These are phyloP conservation scores for Copsychus sechellarum DNA, from an alignment of 2,113 vertebrate genomes.

Conservation along the genomic window DNA sequence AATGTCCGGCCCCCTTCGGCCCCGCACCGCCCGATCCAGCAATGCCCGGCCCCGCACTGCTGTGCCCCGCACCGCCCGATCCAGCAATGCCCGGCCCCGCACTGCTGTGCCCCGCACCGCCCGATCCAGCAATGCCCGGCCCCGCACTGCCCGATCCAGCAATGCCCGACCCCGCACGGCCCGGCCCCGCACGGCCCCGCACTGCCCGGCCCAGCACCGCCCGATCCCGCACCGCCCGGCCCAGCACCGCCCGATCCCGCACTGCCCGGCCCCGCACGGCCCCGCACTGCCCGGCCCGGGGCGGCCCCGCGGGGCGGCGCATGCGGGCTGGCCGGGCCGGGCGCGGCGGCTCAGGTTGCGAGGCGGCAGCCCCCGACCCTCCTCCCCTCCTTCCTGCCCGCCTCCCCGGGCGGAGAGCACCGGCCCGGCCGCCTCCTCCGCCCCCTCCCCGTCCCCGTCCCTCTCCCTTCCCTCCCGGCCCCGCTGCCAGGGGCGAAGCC, in stretches of 20 bases:
- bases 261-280: neutral
- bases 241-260: too few species aligned
- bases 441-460: neutral
- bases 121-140: too few species aligned
- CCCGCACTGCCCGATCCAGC: neutral
- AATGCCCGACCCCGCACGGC: neutral
- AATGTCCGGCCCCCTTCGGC: neutral
- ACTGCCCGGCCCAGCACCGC: neutral
- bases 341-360: neutral
- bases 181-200: neutral
- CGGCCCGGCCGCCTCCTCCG: neutral
- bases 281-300: neutral
- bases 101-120: too few species aligned
- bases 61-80: neutral
- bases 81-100: too few species aligned
- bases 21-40: neutral
- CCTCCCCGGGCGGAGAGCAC: neutral
- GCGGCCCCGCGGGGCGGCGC: neutral
- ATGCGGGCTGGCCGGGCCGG: neutral
- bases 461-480: constrained; percentile 4
- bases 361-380: neutral
- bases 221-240: neutral
- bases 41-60: neutral
- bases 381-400: neutral
- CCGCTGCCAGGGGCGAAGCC: constrained; percentile 25